A percentile compares a stretch with the other conserved stretches of the same genome.
Evolutionary conservation across 1,140 invertebrate species (phyloP).

Genomic region (Eueides isabella): DNA sequence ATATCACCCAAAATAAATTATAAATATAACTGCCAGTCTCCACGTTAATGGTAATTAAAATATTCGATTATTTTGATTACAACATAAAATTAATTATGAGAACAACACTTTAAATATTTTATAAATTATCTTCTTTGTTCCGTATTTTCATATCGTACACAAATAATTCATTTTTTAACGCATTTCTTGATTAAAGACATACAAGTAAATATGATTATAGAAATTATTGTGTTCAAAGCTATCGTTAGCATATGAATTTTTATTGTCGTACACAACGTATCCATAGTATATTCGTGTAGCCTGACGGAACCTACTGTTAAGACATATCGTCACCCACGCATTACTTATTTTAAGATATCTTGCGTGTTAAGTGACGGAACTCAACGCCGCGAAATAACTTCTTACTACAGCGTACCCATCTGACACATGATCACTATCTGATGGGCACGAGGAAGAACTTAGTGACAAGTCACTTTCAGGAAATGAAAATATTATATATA

Average conservation of each 20-base stretch:
- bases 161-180: neutral
- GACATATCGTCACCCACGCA: neutral
- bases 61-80: conserved; percentile 15
- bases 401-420: too few relatives aligned
- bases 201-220: too few relatives aligned
- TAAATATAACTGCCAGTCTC: neutral
- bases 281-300: neutral
- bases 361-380: neutral
- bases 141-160: neutral
- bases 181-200: neutral
- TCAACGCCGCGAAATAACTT: neutral
- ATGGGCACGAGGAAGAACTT: too few relatives aligned
- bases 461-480: too few relatives aligned
- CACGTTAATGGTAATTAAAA: conserved; percentile 5
- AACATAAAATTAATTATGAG: conserved; percentile 8
- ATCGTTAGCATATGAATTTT: neutral
- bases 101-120: neutral
- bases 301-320: too few relatives aligned
- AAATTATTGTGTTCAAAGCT: neutral
- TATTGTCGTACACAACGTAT: neutral
- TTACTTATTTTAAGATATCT: neutral
- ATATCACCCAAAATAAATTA: neutral
- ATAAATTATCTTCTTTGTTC: conserved; percentile 1
- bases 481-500: too few relatives aligned
- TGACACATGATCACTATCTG: too few relatives aligned